These are phyloP conservation scores for Plumapathes pennacea DNA, from an alignment of 92 coral and sea anemone genomes.

Conservation along the genomic window DNA sequence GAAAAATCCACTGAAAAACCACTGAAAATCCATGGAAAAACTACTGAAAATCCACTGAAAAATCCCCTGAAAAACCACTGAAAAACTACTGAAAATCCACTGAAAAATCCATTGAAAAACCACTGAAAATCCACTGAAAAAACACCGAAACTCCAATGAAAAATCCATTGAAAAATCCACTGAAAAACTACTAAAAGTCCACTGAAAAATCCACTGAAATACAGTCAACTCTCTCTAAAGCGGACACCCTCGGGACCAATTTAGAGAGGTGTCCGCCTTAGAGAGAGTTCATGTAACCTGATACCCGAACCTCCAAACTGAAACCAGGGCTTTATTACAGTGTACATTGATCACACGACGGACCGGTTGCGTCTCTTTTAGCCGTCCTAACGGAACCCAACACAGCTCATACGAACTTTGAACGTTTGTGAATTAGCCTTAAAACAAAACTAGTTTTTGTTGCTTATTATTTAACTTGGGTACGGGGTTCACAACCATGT, in stretches of 20 bases:
- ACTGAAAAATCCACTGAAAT: too few species aligned
- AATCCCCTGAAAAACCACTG: too few species aligned
- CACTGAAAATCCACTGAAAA: too few species aligned
- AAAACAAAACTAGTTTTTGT: constrained; percentile 18
- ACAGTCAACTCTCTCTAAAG: constrained; percentile 17
- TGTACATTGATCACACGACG: constrained; percentile 22
- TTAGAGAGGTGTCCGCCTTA: constrained; percentile 9
- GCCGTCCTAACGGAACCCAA: constrained; percentile 13
- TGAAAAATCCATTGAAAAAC: too few species aligned
- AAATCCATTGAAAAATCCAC: too few species aligned
- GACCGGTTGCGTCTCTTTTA: constrained; percentile 21
- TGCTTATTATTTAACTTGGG: constrained; percentile 18
- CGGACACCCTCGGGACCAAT: constrained; percentile 28
- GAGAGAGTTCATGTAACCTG: constrained; percentile 25
- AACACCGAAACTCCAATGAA: too few species aligned
- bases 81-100: too few species aligned
- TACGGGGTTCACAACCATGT: constrained; percentile 28
- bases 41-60: too few species aligned
- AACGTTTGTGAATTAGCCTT: constrained; percentile 20
- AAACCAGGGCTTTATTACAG: constrained; percentile 23
- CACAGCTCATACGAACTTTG: constrained; percentile 24
- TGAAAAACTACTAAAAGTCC: too few species aligned
- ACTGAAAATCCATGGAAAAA: too few species aligned
- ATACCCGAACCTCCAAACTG: constrained; percentile 18
- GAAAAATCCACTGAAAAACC: too few species aligned